These are phyloP conservation scores for Ylistrum balloti DNA, from an alignment of 1,140 invertebrate species.

Conservation along the genomic window DNA sequence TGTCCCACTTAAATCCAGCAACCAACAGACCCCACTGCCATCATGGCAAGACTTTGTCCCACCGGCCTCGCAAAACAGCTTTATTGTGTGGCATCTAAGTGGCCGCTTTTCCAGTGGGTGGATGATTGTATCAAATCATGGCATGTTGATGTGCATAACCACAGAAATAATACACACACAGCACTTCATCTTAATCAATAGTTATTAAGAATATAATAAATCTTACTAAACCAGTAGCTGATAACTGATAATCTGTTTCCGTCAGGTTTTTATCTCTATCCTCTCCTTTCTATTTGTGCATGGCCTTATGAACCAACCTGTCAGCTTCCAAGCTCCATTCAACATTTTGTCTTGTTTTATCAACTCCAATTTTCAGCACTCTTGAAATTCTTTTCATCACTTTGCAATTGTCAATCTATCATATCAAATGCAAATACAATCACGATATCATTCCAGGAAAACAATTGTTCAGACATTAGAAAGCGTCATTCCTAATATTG, in stretches of 20 bases:
- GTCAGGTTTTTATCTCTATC: neutral
- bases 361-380: too few relatives aligned
- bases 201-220: neutral
- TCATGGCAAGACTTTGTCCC: neutral
- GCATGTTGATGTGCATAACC: neutral
- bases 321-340: neutral
- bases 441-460: too few relatives aligned
- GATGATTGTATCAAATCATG: neutral
- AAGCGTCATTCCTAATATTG: too few relatives aligned
- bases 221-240: neutral
- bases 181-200: neutral
- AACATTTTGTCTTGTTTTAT: neutral
- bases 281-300: conserved; percentile 17
- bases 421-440: too few relatives aligned
- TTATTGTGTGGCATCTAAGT: neutral
- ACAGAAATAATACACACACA: neutral
- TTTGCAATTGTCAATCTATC: too few relatives aligned
- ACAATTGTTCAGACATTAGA: too few relatives aligned
- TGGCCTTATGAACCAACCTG: neutral
- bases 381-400: too few relatives aligned
- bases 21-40: conserved; percentile 11
- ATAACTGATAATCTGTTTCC: neutral
- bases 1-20: neutral
- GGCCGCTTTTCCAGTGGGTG: neutral
- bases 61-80: neutral